Evolutionary conservation across 2,888 invertebrate genomes (phyloP).

Genomic region (Chouioia cunea): DNA sequence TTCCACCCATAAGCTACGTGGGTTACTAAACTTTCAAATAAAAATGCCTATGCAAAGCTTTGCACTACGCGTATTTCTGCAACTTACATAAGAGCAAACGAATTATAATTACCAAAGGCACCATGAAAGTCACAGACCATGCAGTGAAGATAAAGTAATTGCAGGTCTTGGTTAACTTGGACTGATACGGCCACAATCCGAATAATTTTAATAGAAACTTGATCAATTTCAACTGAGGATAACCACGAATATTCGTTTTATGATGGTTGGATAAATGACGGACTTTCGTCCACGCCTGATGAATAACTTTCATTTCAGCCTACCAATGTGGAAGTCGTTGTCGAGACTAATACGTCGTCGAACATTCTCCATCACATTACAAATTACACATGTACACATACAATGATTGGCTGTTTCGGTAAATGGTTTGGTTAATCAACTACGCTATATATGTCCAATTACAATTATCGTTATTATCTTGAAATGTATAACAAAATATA

Average conservation of each 20-base stretch:
- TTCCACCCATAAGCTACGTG: neutral
- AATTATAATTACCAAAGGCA: slow-evolving; percentile 15
- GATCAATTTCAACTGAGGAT: neutral
- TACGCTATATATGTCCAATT: no score
- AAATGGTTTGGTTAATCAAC: no score
- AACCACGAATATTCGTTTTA: neutral
- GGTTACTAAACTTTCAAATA: slow-evolving; percentile 5
- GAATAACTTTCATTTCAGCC: no score
- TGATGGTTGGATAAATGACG: no score
- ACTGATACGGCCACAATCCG: slow-evolving; percentile 19
- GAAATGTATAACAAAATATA: no score
- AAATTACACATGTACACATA: no score
- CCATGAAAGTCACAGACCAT: neutral
- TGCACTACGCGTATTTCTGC: slow-evolving; percentile 5
- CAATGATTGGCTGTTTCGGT: no score
- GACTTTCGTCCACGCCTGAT: no score
- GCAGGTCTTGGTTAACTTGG: neutral
- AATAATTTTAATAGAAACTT: neutral
- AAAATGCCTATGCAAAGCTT: neutral
- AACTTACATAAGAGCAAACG: neutral
- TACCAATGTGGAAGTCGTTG: no score
- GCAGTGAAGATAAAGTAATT: neutral
- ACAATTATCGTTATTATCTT: no score
- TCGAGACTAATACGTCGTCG: no score
- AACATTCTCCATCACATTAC: no score